Evolutionary conservation across 92 coral and sea anemone species (phyloP).

Genomic region (Zoanthus sociatus): DNA sequence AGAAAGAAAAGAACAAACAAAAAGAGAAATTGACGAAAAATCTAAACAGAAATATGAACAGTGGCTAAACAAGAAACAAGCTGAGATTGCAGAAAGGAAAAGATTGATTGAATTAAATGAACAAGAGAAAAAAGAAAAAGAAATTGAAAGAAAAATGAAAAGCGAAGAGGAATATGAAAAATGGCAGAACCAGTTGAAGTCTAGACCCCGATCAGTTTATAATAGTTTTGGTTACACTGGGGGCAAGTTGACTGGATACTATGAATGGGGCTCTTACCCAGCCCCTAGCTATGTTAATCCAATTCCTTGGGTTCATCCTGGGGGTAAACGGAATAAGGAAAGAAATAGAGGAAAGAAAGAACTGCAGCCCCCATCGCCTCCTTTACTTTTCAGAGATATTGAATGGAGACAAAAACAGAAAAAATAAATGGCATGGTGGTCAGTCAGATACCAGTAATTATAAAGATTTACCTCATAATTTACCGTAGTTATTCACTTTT

Average conservation of each 20-base stretch:
- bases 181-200: constrained; percentile 82
- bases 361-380: constrained; percentile 88
- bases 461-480: no score
- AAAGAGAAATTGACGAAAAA: constrained; percentile 76
- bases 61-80: constrained; percentile 81
- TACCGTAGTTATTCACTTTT: no score
- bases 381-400: constrained; percentile 88
- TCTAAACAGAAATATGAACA: constrained; percentile 68
- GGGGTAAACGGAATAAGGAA: constrained; percentile 61
- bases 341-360: constrained; percentile 65
- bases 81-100: constrained; percentile 54
- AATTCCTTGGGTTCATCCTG: constrained; percentile 90
- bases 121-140: constrained; percentile 70
- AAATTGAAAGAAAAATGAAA: constrained; percentile 71
- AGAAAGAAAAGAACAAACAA: constrained; percentile 60
- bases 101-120: constrained; percentile 65
- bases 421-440: not conserved
- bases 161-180: constrained; percentile 85
- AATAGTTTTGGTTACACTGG: constrained; percentile 79
- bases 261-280: constrained; percentile 98
- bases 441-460: not conserved
- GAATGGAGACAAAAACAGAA: constrained; percentile 65
- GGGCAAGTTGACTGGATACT: constrained; percentile 85
- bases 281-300: constrained; percentile 92
- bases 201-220: constrained; percentile 60